phyloP scores from a whole-genome alignment of 2,797 vertebrate genomes.

The Pseudochirops cupreus region DNA sequence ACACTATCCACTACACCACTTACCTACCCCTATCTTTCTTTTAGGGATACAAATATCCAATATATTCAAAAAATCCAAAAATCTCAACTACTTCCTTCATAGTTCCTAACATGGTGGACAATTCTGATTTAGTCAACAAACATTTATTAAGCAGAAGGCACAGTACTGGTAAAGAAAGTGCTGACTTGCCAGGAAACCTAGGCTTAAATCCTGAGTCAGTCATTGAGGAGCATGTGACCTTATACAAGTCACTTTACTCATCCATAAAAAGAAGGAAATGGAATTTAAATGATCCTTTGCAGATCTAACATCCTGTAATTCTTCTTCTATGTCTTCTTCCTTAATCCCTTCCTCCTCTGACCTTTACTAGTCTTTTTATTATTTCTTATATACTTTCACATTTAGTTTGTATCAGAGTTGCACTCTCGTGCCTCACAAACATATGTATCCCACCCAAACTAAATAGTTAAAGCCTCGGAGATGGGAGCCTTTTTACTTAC shows the following conservation, averaged over 20 bases:
- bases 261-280: neutral
- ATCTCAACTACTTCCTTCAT: neutral
- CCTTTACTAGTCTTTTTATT: neutral
- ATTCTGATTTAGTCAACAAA: neutral
- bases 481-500: neutral
- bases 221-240: neutral
- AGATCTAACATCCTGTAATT: neutral
- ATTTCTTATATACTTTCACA: neutral
- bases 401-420: neutral
- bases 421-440: neutral
- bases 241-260: neutral
- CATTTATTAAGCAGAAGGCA: neutral
- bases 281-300: neutral
- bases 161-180: neutral
- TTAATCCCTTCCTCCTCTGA: neutral
- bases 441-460: neutral
- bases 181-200: neutral
- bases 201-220: neutral
- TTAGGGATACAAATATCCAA: neutral
- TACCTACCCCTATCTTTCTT: neutral
- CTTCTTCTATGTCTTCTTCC: neutral
- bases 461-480: neutral
- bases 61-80: neutral
- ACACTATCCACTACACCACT: neutral
- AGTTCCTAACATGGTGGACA: neutral